Conservation (phyloP, 1,140 invertebrate species). For the Rhopalosiphum padi region DNA sequence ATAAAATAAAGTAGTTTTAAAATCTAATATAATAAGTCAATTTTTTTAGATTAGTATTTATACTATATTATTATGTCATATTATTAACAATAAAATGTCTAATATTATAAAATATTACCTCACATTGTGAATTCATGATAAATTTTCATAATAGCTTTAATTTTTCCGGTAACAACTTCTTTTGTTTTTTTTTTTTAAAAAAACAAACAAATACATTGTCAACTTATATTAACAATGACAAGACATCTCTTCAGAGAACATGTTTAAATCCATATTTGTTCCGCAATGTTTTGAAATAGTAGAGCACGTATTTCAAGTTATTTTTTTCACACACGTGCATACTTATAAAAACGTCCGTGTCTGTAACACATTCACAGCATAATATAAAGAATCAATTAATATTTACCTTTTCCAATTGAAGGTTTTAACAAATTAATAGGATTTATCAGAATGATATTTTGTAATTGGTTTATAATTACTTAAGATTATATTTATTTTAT, state of each 20-base stretch:
- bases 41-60: neutral
- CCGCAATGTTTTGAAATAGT: constrained; percentile 22
- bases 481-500: neutral
- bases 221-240: neutral
- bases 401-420: neutral
- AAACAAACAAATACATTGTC: neutral
- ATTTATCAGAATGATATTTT: neutral
- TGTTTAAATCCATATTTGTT: neutral
- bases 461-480: neutral
- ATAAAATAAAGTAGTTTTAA: neutral
- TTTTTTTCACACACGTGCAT: constrained; percentile 2
- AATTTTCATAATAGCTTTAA: neutral
- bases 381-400: constrained; percentile 20
- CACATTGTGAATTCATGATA: neutral
- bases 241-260: neutral
- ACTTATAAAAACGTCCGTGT: constrained; percentile 31
- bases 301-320: constrained; percentile 34
- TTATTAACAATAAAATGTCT: neutral
- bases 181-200: neutral
- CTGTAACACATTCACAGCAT: neutral
- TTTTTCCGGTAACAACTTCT: neutral
- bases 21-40: neutral
- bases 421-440: neutral
- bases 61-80: neutral
- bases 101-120: too few relatives aligned